Evolutionary conservation across 2,797 vertebrate genomes (phyloP), one percentile per base, ranked within the genome.

Genomic region (Acrossocheilus fasciatus): DNA sequence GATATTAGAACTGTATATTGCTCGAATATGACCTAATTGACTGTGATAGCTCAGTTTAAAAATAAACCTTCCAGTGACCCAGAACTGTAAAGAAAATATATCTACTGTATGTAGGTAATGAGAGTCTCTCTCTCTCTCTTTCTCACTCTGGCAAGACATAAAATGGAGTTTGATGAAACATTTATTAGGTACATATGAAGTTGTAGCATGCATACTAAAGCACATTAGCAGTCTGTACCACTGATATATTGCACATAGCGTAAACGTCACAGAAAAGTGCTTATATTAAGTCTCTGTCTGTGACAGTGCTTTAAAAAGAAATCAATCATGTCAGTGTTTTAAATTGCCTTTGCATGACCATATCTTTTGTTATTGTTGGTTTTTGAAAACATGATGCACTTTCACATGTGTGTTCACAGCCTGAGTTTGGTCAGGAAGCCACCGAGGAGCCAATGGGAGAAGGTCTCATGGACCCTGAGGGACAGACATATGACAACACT

Each of bases 351-450:
- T 36, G 10, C 4, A 36, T 41, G 34, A n/a, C n/a, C 41, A 47
- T 6, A 47, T 81, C 0, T 69, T 57, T 30, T 43, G n/a, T 3
- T 68, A 26, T 15, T 74, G 14, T 82, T 73, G 68, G 23, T 17
- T 74, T 83, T 64, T 75, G 18, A 83, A 75, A 4, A 43, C 34
- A 17, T 36, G 4, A 34, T 20, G 11, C 30, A 59, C 34, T 66
- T 76, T 41, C 30, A 36, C 10, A 11, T 85, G 72, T 88, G 52
- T 76, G 23, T 82, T 83, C 86, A 86, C 88, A 99, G 98, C 96
- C 98, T 30, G 98, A 99, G 90, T 96, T 98, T 90, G 98, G 96
- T 89, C 97, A 99, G 95, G 98, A 99, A 95, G 98, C 97, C 89
- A 97, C 95, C 83, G 98, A 99, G 92, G 98, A 98, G 87, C 95